phyloP scores from a whole-genome alignment of 2,113 vertebrate species.

The Hyperopisus bebe region DNA sequence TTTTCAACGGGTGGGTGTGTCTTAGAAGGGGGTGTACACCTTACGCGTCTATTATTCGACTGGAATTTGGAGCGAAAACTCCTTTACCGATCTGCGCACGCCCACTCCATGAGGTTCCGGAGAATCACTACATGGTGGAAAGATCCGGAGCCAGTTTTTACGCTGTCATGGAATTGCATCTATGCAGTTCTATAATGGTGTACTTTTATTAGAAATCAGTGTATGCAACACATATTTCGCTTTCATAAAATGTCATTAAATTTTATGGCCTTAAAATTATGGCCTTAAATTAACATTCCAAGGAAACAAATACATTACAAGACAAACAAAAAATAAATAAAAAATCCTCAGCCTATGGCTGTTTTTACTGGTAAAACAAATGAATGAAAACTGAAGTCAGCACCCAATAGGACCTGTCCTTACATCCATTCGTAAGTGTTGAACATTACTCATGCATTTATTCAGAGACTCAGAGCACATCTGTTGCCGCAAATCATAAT shows the following conservation, averaged over 20 bases:
- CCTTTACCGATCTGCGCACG: background rate
- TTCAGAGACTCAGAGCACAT: constrained; percentile 45
- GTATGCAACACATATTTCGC: no score
- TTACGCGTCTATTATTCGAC: background rate
- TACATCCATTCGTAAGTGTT: constrained; percentile 10
- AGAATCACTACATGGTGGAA: background rate
- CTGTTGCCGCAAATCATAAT: constrained; percentile 61
- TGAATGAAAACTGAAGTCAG: background rate
- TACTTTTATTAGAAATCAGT: no score
- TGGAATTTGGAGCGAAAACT: background rate
- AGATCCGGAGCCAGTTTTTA: no score
- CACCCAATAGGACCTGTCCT: constrained; percentile 18
- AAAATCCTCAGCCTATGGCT: background rate
- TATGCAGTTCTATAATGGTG: no score
- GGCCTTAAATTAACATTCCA: background rate
- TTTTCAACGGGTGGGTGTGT: background rate
- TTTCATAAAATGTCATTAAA: no score
- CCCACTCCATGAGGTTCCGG: background rate
- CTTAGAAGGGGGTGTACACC: background rate
- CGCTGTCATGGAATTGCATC: no score
- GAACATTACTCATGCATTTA: constrained; percentile 28
- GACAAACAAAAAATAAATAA: background rate
- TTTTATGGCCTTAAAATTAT: no score
- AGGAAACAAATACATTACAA: background rate
- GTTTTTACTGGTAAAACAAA: background rate